Base-by-base conservation (phyloP, 1,140 invertebrate species). In the Sarcophaga bullata region DNA sequence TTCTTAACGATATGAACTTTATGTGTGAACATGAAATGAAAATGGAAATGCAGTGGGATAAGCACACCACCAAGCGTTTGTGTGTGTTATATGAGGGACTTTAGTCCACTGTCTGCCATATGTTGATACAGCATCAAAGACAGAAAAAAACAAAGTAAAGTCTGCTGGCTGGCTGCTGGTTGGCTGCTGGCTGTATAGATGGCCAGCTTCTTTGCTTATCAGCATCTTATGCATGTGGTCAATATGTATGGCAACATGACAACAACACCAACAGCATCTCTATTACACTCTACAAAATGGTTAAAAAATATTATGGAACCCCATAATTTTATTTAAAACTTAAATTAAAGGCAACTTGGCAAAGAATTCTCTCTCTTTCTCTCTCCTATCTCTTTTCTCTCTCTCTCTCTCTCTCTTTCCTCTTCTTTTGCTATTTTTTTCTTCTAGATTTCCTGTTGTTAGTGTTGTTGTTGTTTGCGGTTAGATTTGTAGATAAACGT, bases 241-340 rank as follows among this genome's bases (percentile, higher is more conserved):
- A 68, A 68, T 68, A 25, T 68, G 17, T n/a, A 10, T 68, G 1
- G 50, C 17, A 19, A 37, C 25, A n/a, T n/a, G n/a, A n/a, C 68
- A 46, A 11, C 13, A 46, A 73, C 73, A 73, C 47, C 37, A 73
- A 9, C 15, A 72, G 62, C 17, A 11, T 9, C 62, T 17, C 19
- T 72, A 72, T 9, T 68, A 25, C 17, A 68, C 19, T n/a, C n/a
- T 68, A 25, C 62, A 68, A 25, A 68, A 68, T 19, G 62, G 75
- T 25, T 78, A 50, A 78, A 50, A 78, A 73, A 73, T 73, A 52
- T 19, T 78, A 78, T 78, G 50, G 50, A 78, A 58, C 50, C 50
- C 75, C 75, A 78, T 78, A 78, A 78, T 78, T 78, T 78, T 78
- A 50, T 48, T 78, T 78, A 78, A 37, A 78, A 78, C 49, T 50